Conservation (phyloP, 2,888 invertebrate species). For the Esperia sulphurella region DNA sequence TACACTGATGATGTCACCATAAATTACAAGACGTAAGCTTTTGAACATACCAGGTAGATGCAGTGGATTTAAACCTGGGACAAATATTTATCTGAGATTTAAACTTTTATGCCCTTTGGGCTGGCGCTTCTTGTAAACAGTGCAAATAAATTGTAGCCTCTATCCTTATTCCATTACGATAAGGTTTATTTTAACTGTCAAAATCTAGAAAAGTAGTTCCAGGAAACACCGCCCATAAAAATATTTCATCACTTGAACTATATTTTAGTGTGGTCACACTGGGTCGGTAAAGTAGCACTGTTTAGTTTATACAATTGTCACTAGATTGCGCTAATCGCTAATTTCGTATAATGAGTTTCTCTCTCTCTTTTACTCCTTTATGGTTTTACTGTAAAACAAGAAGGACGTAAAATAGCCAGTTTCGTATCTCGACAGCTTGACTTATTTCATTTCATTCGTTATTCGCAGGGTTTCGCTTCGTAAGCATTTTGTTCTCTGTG, state of each 20-base stretch:
- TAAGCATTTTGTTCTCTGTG: conserved; percentile 41
- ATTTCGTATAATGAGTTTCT: conserved; percentile 3
- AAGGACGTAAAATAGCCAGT: neutral
- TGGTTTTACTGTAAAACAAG: neutral
- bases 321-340: conserved; percentile 16
- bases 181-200: too few relatives aligned
- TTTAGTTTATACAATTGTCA: conserved; percentile 8
- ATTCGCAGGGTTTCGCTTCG: conserved; percentile 59
- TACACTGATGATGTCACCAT: too few relatives aligned
- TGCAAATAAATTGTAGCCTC: too few relatives aligned
- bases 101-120: too few relatives aligned
- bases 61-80: too few relatives aligned
- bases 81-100: too few relatives aligned
- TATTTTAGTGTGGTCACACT: conserved; percentile 6
- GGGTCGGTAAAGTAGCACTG: conserved; percentile 28
- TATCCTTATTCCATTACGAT: too few relatives aligned
- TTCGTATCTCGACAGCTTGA: conserved; percentile 14
- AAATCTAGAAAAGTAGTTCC: too few relatives aligned
- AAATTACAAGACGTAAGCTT: too few relatives aligned
- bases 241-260: neutral
- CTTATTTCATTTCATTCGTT: conserved; percentile 54
- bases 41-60: too few relatives aligned
- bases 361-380: conserved; percentile 21
- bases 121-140: too few relatives aligned
- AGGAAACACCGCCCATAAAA: too few relatives aligned